These are phyloP conservation scores for Ptiloglossa arizonensis DNA, from an alignment of 1,140 invertebrate genomes.

Conservation along the genomic window DNA sequence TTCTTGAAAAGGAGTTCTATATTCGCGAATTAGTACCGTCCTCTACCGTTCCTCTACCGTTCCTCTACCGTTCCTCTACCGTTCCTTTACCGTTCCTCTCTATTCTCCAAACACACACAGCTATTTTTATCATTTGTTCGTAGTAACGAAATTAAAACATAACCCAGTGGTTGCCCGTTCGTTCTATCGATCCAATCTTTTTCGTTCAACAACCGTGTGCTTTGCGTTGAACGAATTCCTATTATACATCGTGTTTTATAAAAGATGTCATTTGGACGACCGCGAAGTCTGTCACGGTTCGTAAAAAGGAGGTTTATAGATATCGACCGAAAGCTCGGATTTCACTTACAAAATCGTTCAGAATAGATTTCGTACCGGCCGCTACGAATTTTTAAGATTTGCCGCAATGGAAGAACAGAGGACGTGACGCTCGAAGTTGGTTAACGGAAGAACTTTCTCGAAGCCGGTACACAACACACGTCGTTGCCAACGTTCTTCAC, in stretches of 20 bases:
- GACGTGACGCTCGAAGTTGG: neutral
- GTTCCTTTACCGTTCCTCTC: neutral
- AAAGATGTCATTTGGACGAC: neutral
- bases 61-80: no score
- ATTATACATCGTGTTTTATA: no score
- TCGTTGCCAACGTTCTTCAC: neutral
- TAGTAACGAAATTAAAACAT: neutral
- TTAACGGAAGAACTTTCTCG: conserved; percentile 60
- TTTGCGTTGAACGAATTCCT: no score
- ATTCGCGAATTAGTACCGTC: no score
- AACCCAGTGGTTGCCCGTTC: neutral
- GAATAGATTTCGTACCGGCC: neutral
- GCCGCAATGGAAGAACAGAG: neutral
- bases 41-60: no score
- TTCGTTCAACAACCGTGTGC: no score
- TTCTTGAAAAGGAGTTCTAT: no score
- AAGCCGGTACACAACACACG: conserved; percentile 29
- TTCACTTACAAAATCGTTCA: neutral
- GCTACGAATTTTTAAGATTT: neutral
- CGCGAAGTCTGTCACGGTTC: neutral
- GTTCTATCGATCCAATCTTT: neutral
- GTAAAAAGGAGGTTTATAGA: neutral
- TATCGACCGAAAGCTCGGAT: neutral
- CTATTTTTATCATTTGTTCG: conserved; percentile 22
- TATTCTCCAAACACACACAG: neutral